phyloP scores from a whole-genome alignment of 2,797 vertebrate genomes.

The Monodelphis domestica region DNA sequence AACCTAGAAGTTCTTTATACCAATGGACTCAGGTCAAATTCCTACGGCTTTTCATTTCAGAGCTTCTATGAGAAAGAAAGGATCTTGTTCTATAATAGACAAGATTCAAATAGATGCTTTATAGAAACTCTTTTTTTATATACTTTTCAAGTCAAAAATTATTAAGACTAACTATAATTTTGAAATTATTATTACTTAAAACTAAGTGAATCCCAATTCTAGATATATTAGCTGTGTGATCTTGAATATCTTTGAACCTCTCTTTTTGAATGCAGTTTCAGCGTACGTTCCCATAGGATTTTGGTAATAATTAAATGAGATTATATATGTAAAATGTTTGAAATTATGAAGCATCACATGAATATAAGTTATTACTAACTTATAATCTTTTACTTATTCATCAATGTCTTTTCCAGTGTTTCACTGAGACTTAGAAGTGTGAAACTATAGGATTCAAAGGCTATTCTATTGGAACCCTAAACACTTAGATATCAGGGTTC shows the following conservation, averaged over 20 bases:
- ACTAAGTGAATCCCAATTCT: background rate
- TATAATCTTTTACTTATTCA: background rate
- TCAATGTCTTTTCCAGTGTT: background rate
- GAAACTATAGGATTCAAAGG: background rate
- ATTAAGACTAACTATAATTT: background rate
- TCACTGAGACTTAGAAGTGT: background rate
- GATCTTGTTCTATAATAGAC: background rate
- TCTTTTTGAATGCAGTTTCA: background rate
- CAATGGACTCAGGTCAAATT: background rate
- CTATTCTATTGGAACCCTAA: background rate
- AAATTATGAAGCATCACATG: background rate
- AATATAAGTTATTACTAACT: background rate
- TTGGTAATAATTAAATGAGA: background rate
- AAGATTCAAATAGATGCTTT: background rate
- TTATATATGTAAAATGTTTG: background rate
- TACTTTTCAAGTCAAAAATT: background rate
- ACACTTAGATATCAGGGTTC: background rate
- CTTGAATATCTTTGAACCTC: background rate
- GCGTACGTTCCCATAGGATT: background rate
- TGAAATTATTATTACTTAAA: background rate
- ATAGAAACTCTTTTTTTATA: background rate
- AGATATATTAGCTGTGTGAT: background rate
- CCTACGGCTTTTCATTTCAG: constrained; percentile 1
- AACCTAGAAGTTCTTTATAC: background rate
- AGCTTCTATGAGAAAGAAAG: constrained; percentile 7